A percentile compares a stretch with the other conserved stretches of the same genome.
phyloP scores from a whole-genome alignment of 2,113 vertebrate genomes.

The Cryptotis parvus region DNA sequence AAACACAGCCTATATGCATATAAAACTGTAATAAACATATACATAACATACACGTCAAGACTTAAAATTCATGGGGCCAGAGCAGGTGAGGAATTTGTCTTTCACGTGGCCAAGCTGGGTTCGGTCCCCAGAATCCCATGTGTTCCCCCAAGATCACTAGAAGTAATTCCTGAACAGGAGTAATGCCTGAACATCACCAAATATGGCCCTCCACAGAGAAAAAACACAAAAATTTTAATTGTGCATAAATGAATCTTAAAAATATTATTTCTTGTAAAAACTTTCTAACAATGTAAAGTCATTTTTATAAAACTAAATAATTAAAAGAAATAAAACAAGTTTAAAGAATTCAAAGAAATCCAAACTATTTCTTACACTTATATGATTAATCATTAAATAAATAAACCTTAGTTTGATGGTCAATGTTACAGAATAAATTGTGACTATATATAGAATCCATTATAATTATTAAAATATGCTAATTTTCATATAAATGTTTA shows the following conservation, averaged over 20 bases:
- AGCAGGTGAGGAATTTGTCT: no score
- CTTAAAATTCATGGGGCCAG: no score
- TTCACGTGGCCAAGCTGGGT: no score
- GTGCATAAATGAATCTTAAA: background rate
- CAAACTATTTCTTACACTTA: background rate
- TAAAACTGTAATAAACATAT: background rate
- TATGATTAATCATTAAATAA: conserved; percentile 11
- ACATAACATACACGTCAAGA: conserved; percentile 32
- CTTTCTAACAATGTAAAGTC: conserved; percentile 31
- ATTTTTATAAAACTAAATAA: conserved; percentile 21
- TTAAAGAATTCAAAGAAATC: background rate
- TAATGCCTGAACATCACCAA: no score
- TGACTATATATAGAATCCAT: background rate
- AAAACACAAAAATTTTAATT: background rate
- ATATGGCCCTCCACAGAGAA: no score
- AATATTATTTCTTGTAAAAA: background rate
- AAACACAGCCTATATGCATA: background rate
- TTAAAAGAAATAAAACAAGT: conserved; percentile 20
- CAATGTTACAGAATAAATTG: conserved; percentile 11
- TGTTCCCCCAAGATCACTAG: no score
- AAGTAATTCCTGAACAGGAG: no score
- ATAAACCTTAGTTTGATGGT: conserved; percentile 15
- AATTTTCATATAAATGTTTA: conserved; percentile 30
- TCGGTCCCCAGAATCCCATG: no score
- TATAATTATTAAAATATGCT: conserved; percentile 17